Percentiles rank a stretch among this genome's conserved stretches.
Conservation (phyloP, 2,888 invertebrate genomes). For the Thysanoteuthis rhombus region DNA sequence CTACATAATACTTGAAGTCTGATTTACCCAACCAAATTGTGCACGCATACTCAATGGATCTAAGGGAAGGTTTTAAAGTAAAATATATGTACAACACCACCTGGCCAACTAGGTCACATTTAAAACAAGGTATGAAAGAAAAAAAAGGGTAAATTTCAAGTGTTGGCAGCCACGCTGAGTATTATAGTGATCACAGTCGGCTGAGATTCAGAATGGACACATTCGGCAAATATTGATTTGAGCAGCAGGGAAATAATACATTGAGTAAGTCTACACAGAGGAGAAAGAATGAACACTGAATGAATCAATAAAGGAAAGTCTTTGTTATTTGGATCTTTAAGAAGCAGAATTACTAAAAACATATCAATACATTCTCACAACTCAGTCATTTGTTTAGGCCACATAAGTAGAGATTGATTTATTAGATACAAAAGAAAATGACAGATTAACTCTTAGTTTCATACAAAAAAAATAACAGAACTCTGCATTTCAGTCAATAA, state of each 20-base stretch:
- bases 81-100: no score
- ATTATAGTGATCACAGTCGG: background rate
- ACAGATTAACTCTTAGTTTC: no score
- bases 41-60: no score
- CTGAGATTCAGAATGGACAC: background rate
- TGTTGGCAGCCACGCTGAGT: background rate
- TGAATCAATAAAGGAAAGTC: background rate
- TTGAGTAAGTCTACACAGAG: background rate
- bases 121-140: background rate
- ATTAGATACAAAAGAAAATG: background rate
- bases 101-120: no score
- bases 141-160: background rate
- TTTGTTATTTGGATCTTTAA: background rate
- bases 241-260: background rate
- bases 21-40: no score
- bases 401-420: background rate
- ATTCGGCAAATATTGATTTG: background rate
- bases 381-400: background rate
- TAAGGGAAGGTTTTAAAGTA: no score
- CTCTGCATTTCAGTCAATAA: no score
- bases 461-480: no score
- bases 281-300: background rate
- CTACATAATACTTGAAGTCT: no score
- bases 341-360: background rate
- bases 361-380: background rate